Evolutionary conservation across 2,113 vertebrate genomes (phyloP).

Genomic region (sheep (Ovis aries)): ARS-UI_Ramb_v3.0 NC_056058.1:84375001-84375500

Average conservation of each 20-base stretch:
- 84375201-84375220: not conserved
- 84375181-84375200: not conserved
- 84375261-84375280: not conserved
- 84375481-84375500: not conserved
- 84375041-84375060: not conserved
- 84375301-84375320: not conserved
- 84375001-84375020: not conserved
- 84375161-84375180: not conserved
- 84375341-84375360: not conserved
- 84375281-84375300: not conserved
- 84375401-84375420: not conserved
- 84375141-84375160: not conserved
- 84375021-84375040: not conserved
- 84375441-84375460: not conserved
- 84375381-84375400: not conserved
- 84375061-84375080: not conserved
- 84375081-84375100: not conserved
- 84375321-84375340: not conserved
- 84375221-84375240: not conserved
- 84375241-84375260: not conserved
- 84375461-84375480: not conserved
- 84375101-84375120: not conserved
- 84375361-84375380: not conserved
- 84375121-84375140: not conserved
- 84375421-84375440: not conserved